Conservation (phyloP, 2,888 invertebrate species). For the Allolobophora icterica region DNA sequence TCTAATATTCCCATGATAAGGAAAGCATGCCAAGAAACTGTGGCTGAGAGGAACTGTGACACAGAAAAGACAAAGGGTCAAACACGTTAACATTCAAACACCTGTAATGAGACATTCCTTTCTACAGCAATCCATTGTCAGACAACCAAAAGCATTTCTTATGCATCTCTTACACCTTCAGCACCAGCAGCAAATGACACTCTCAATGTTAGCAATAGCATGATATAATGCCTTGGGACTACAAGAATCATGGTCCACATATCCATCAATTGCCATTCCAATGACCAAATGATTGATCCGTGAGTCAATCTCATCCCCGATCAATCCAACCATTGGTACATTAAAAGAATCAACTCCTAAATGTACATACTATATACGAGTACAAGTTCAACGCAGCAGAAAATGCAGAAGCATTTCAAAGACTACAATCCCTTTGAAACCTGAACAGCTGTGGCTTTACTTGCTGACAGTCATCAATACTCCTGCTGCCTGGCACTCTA, state of each 20-base stretch:
- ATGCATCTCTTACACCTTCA: background rate
- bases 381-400: conserved; percentile 10
- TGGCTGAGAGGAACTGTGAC: background rate
- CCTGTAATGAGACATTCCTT: background rate
- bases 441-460: background rate
- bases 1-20: background rate
- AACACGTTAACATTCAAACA: background rate
- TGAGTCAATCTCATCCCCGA: background rate
- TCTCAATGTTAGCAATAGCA: background rate
- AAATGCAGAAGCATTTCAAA: background rate
- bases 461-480: too few species aligned
- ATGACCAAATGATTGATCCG: background rate
- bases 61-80: background rate
- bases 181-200: background rate
- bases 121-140: background rate
- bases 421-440: background rate
- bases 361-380: background rate
- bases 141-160: background rate
- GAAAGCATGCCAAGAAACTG: background rate
- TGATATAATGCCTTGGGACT: background rate
- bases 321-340: background rate
- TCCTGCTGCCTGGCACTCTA: conserved; percentile 14
- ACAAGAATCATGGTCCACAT: background rate
- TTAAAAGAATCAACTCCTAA: conserved; percentile 9
- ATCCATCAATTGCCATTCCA: too few species aligned